A percentile compares a stretch with the other conserved stretches of the same genome.
Conservation (phyloP, 1,140 invertebrate species). For the Drosophila nebulosa region DNA sequence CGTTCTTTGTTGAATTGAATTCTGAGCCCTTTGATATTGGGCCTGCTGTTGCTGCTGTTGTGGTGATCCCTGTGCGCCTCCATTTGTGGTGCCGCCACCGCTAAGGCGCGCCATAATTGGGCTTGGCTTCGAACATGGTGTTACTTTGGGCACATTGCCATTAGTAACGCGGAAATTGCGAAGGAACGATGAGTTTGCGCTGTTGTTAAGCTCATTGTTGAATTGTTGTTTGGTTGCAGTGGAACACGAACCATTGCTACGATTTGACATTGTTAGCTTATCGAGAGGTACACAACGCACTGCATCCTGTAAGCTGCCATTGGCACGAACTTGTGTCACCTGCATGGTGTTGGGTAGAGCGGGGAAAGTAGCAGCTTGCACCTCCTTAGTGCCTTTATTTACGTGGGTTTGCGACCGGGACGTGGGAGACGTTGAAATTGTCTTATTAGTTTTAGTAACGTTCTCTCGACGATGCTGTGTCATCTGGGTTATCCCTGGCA, state of each 20-base stretch:
- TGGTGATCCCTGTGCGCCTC: not conserved
- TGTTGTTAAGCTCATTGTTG: slow-evolving; percentile 19
- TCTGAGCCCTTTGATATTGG: not conserved
- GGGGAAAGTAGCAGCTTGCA: slow-evolving; percentile 15
- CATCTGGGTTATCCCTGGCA: not conserved
- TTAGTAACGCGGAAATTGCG: slow-evolving; percentile 41
- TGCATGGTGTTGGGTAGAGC: slow-evolving; percentile 17
- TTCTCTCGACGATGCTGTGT: not conserved
- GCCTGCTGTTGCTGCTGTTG: not conserved
- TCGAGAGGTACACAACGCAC: slow-evolving; percentile 56
- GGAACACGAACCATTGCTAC: not conserved
- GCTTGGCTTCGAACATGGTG: slow-evolving; percentile 15
- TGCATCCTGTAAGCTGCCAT: slow-evolving; percentile 3
- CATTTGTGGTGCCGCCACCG: not conserved
- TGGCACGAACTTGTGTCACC: slow-evolving; percentile 5
- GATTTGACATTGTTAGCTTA: slow-evolving; percentile 32
- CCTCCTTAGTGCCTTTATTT: slow-evolving; percentile 8
- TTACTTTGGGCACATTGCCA: slow-evolving; percentile 23
- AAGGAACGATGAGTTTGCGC: slow-evolving; percentile 2
- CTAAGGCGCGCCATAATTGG: not conserved
- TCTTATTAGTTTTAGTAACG: not conserved
- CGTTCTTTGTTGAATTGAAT: not conserved
- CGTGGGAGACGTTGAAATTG: not conserved
- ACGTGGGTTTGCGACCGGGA: not conserved
- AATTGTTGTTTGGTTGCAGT: not conserved